Percentiles rank a stretch among this genome's conserved stretches.
These are phyloP conservation scores for Takifugu rubripes DNA, from an alignment of 2,797 vertebrate species.

Conservation along the genomic window DNA sequence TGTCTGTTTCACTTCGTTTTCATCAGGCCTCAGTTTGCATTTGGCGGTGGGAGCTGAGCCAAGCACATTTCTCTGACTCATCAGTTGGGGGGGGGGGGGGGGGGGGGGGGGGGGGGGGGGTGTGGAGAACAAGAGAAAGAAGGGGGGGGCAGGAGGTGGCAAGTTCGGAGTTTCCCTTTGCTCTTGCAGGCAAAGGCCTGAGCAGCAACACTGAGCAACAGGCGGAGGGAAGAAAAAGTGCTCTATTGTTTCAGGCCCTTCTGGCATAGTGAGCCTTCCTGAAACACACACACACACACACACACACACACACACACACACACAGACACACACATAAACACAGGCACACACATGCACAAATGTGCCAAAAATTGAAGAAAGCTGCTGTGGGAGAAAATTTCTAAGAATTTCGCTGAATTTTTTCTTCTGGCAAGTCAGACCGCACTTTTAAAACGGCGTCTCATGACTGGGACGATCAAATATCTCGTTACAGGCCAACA, in stretches of 20 bases:
- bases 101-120: neutral
- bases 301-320: conserved; percentile 50
- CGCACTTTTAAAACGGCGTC: no score
- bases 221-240: conserved; percentile 38
- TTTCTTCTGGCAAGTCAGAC: no score
- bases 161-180: conserved; percentile 65
- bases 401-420: no score
- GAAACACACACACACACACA: conserved; percentile 57
- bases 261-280: conserved; percentile 65
- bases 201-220: conserved; percentile 45
- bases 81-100: conserved; percentile 37
- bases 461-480: no score
- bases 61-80: conserved; percentile 80
- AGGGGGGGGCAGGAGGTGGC: conserved; percentile 57
- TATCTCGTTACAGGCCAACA: no score
- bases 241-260: conserved; percentile 67
- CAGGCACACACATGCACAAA: conserved; percentile 46
- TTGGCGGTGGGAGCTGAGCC: conserved; percentile 56
- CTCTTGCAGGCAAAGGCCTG: conserved; percentile 52
- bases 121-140: neutral
- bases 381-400: no score
- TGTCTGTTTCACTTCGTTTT: conserved; percentile 60
- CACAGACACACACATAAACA: conserved; percentile 49
- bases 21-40: conserved; percentile 50
- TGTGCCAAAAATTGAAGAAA: neutral